These are phyloP conservation scores for Rambutsinella grinnellia DNA, from an alignment of 2,888 invertebrate species.

Conservation along the genomic window DNA sequence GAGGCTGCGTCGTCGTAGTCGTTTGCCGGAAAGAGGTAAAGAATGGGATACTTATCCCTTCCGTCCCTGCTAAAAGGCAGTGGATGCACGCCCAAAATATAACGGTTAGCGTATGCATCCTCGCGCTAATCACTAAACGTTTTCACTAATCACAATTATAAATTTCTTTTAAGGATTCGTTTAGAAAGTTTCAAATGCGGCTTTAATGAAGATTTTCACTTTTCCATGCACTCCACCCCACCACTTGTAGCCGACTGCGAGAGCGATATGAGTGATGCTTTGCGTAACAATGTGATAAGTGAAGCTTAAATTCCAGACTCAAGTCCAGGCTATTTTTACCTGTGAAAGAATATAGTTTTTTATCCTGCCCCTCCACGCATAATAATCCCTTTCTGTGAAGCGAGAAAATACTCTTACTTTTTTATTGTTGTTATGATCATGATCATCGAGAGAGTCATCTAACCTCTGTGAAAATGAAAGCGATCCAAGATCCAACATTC, in stretches of 20 bases:
- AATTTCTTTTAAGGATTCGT: no score
- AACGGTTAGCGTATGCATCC: no score
- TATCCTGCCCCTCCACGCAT: not conserved
- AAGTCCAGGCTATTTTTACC: not conserved
- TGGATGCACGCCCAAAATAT: no score
- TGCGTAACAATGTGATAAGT: not conserved
- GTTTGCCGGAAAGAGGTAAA: conserved; percentile 14
- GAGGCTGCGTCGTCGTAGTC: not conserved
- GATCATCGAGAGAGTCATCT: not conserved
- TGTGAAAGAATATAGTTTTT: not conserved
- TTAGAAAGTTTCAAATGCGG: no score
- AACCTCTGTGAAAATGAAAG: conserved; percentile 29
- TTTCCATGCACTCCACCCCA: not conserved
- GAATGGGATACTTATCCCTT: conserved; percentile 27
- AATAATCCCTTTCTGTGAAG: conserved; percentile 18
- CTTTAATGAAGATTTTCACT: no score
- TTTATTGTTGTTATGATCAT: conserved; percentile 1
- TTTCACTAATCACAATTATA: no score
- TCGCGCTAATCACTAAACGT: no score
- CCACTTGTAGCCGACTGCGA: not conserved
- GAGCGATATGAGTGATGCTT: not conserved
- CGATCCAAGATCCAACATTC: conserved; percentile 6
- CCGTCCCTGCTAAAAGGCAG: no score
- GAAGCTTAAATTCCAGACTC: not conserved
- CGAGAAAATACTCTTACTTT: not conserved